Evolutionary conservation across 2,888 invertebrate species (phyloP), one percentile per base, ranked within the genome.

Genomic region (Tiliacea aurago): DNA sequence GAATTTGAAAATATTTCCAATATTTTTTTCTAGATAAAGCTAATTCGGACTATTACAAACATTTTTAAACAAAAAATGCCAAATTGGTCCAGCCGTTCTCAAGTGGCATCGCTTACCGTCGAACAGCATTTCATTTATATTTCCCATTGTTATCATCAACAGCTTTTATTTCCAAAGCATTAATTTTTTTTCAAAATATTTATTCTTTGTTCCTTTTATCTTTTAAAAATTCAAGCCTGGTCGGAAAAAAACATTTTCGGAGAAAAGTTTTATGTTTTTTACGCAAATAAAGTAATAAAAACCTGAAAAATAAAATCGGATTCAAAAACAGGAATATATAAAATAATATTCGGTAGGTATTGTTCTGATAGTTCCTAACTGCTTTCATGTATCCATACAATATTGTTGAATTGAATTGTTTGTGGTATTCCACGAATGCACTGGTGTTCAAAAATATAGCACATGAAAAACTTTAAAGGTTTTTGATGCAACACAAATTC

Each of bases 281-380:
- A 20, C 9, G n/a, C 20, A 6, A 55, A 65, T n/a, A 28, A 15
- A 28, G 18, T 6, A 3, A 43, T 63, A 65, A 47, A 53, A 23
- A 13, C 3, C 10, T 3, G 18, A 55, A 70, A 66, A 63, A 56
- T 56, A 41, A 49, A 65, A 33, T 28, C 20, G 9, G 23, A 28
- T 66, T 49, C 62, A 18, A 55, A 59, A 63, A 62, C 45, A 55
- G 51, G 45, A 69, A 73, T 51, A 67, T 18, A 13, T 28, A 73
- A 79, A 73, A 3, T 58, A 73, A 3, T 58, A 4, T 73, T 65
- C 33, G 55, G 45, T 69, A 55, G 58, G 56, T 80, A 41, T 69
- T 78, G 20, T 79, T 58, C 33, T 63, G 73, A 73, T 83, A 49
- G 79, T 79, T 66, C 5, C 58, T 62, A 64, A 78, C 37, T 66